phyloP scores from a whole-genome alignment of 1,140 invertebrate species.

The Amyelois transitella region DNA sequence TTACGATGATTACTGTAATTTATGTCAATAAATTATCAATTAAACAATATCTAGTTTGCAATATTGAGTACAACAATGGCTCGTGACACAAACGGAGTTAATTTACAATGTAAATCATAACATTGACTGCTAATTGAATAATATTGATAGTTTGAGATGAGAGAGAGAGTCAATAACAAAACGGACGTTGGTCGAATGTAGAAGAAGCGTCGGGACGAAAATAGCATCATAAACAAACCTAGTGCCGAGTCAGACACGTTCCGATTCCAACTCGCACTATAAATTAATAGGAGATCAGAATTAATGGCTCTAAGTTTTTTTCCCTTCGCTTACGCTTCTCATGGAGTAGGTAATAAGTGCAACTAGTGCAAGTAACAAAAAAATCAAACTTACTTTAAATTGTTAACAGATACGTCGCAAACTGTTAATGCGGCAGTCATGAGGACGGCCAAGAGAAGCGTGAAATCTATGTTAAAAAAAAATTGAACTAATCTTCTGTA shows the following conservation, averaged over 20 bases:
- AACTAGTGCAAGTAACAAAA: no score
- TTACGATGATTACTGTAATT: not conserved
- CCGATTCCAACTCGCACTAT: not conserved
- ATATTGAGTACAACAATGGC: not conserved
- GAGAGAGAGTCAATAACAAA: not conserved
- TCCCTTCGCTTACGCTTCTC: no score
- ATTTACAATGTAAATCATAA: not conserved
- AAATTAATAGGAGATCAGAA: not conserved
- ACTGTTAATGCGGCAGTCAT: no score
- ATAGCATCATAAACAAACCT: slow-evolving; percentile 47
- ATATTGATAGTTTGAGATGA: not conserved
- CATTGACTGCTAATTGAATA: slow-evolving; percentile 3
- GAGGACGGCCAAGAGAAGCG: not conserved
- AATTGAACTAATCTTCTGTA: not conserved
- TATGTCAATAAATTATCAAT: slow-evolving; percentile 4
- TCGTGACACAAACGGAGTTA: slow-evolving; percentile 1
- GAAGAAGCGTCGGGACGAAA: slow-evolving; percentile 32
- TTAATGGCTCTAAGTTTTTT: not conserved
- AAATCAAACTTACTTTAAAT: no score
- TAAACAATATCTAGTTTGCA: not conserved
- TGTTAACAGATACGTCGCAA: no score
- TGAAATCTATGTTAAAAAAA: not conserved
- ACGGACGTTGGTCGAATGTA: slow-evolving; percentile 18
- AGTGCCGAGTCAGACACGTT: slow-evolving; percentile 14
- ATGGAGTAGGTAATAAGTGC: no score